These are phyloP conservation scores for Caenorhabditis becei DNA, from an alignment of 2,888 invertebrate genomes.

Conservation along the genomic window DNA sequence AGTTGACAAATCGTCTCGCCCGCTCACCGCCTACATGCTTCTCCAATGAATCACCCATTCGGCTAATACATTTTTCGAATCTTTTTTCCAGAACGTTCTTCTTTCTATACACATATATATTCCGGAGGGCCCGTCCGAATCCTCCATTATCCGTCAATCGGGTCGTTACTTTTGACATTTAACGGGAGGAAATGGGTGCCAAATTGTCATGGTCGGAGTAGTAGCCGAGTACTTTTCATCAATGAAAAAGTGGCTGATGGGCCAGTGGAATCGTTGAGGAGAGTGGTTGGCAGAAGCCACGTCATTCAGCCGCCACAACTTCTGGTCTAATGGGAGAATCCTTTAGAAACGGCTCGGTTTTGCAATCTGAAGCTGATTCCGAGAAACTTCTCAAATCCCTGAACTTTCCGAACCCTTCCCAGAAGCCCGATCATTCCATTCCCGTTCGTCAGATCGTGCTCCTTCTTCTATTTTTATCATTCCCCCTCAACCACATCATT, in stretches of 20 bases:
- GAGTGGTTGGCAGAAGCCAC: no score
- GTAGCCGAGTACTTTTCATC: constrained; percentile 8
- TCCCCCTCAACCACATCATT: constrained; percentile 7
- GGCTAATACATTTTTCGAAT: background rate
- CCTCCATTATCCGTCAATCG: constrained; percentile 34
- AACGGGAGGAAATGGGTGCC: constrained; percentile 11
- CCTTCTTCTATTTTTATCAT: background rate
- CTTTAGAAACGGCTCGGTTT: no score
- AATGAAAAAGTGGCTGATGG: background rate
- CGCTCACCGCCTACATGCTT: background rate
- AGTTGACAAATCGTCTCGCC: background rate
- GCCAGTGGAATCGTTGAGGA: background rate
- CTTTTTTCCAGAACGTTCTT: background rate
- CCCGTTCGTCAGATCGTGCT: background rate
- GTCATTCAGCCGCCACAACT: no score
- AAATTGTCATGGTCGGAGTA: background rate
- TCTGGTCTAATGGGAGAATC: no score
- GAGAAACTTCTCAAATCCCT: no score
- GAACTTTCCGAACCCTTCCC: background rate
- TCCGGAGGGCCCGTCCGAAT: background rate
- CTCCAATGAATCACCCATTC: constrained; percentile 23
- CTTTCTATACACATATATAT: constrained; percentile 2
- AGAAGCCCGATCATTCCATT: background rate
- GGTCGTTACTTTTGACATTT: constrained; percentile 40
- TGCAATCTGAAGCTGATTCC: no score